A percentile compares a stretch with the other conserved stretches of the same genome.
Evolutionary conservation across 2,113 vertebrate species (phyloP).

Genomic region (Anoura caudifer): DNA sequence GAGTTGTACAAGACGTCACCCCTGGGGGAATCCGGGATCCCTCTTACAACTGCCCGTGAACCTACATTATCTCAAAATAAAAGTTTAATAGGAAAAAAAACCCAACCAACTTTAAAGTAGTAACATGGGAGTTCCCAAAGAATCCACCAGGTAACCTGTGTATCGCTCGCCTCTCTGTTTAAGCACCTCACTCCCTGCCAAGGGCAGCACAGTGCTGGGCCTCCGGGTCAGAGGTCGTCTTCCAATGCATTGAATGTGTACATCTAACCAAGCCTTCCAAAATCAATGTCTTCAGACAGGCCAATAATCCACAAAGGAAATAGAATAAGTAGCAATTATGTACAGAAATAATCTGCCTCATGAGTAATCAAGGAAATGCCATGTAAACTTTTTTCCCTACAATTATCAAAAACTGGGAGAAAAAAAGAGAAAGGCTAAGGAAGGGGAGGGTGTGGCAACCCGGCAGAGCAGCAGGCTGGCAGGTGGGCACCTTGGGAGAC

Average conservation of each 20-base stretch:
- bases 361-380: background rate
- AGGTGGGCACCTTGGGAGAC: accelerated
- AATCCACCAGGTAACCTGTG: accelerated
- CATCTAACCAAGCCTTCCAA: background rate
- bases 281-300: background rate
- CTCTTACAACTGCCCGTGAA: background rate
- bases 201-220: accelerated
- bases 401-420: background rate
- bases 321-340: background rate
- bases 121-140: background rate
- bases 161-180: accelerated
- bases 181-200: accelerated
- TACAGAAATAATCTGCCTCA: background rate
- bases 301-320: background rate
- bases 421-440: background rate
- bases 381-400: background rate
- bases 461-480: background rate
- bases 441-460: background rate
- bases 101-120: background rate
- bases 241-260: accelerated
- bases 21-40: accelerated
- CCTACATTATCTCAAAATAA: background rate
- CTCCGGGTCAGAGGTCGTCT: background rate
- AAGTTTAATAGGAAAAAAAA: background rate
- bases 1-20: background rate